Conservation (phyloP, 2,113 vertebrate genomes). For the Hymenochirus boettgeri region DNA sequence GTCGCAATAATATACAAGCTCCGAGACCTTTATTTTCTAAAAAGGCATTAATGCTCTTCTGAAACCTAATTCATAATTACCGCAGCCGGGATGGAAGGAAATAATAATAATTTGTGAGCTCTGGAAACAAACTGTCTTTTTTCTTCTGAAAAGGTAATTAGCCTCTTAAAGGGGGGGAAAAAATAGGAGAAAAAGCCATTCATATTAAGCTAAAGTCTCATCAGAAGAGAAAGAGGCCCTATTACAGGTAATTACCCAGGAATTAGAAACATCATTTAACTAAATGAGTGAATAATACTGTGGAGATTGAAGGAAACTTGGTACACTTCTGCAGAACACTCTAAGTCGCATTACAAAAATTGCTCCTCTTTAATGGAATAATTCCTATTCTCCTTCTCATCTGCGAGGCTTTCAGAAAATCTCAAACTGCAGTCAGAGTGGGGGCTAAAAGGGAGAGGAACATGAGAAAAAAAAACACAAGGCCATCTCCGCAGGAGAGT, state of each 20-base stretch:
- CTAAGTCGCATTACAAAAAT: conserved; percentile 99
- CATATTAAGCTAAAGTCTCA: conserved; percentile 98
- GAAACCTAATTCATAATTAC: conserved; percentile 98
- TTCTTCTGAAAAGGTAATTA: conserved; percentile 92
- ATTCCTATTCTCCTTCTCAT: conserved; percentile 97
- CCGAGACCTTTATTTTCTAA: conserved; percentile 75
- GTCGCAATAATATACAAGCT: conserved; percentile 39
- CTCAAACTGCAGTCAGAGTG: conserved; percentile 73
- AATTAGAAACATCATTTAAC: conserved; percentile 99
- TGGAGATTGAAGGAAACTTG: conserved; percentile 99
- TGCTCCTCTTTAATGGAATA: conserved; percentile 99
- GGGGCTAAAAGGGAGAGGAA: conserved; percentile 78
- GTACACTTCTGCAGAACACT: conserved; percentile 98
- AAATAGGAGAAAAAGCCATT: conserved; percentile 79
- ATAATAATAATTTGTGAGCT: conserved; percentile 95
- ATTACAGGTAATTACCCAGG: conserved; percentile 99
- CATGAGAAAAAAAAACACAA: too few species aligned
- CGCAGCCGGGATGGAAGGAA: conserved; percentile 95
- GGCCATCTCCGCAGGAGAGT: conserved; percentile 69
- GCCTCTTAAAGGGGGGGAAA: conserved; percentile 66
- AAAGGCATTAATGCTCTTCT: conserved; percentile 89
- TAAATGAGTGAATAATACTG: conserved; percentile 99
- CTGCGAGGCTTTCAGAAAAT: conserved; percentile 85
- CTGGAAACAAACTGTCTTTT: conserved; percentile 88
- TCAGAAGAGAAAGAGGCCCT: conserved; percentile 97